A percentile compares a stretch with the other conserved stretches of the same genome.
Conservation (phyloP, 2,888 invertebrate species). For the Chouioia cunea region DNA sequence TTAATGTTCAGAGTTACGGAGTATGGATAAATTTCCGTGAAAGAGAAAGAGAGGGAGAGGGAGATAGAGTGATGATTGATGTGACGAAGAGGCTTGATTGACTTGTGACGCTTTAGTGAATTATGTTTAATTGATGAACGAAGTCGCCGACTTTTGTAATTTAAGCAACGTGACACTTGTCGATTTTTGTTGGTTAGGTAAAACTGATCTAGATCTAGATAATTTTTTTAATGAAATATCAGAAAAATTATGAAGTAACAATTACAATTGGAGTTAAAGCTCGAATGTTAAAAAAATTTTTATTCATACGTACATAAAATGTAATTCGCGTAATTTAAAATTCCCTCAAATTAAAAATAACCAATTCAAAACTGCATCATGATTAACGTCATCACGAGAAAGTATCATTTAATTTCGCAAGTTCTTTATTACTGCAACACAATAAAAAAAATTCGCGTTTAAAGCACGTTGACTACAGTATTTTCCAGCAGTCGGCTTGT, state of each 20-base stretch:
- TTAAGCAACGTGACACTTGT: conserved; percentile 3
- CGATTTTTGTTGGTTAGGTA: conserved; percentile 6
- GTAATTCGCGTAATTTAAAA: too few relatives aligned
- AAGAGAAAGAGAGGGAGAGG: too few relatives aligned
- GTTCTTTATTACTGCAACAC: background rate
- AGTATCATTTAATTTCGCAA: background rate
- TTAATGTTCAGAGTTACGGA: conserved; percentile 39
- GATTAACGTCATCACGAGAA: too few relatives aligned
- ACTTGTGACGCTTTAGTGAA: conserved; percentile 40
- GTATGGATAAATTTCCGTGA: conserved; percentile 30
- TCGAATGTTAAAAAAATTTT: too few relatives aligned
- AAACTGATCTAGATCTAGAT: too few relatives aligned
- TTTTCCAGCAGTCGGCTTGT: conserved; percentile 1
- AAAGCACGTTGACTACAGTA: conserved; percentile 2
- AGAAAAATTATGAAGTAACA: too few relatives aligned
- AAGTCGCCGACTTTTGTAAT: conserved; percentile 14
- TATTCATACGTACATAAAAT: too few relatives aligned
- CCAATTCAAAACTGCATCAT: too few relatives aligned
- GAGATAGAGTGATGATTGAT: conserved; percentile 39
- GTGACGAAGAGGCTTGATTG: conserved; percentile 33
- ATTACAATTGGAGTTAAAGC: too few relatives aligned
- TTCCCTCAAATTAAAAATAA: too few relatives aligned
- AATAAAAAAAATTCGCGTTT: background rate
- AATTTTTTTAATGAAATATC: too few relatives aligned
- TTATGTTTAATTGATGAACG: conserved; percentile 44